Evolutionary conservation across 2,888 invertebrate species (phyloP).

Genomic region (Onthophagus sagittarius): DNA sequence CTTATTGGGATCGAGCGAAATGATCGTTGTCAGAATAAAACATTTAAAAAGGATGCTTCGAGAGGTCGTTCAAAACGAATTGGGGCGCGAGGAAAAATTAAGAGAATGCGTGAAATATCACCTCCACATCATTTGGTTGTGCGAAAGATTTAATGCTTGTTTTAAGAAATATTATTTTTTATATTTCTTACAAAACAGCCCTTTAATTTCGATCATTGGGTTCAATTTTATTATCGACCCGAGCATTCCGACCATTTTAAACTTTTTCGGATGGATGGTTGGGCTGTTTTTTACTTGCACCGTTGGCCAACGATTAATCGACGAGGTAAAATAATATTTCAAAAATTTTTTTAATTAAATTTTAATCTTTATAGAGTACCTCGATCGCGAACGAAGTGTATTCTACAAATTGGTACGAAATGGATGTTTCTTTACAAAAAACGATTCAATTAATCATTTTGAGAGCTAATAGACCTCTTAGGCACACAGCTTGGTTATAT

Average conservation of each 20-base stretch:
- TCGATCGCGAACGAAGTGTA: slow-evolving; percentile 12
- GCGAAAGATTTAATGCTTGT: background rate
- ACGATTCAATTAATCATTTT: slow-evolving; percentile 14
- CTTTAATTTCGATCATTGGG: slow-evolving; percentile 1
- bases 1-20: background rate
- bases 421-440: slow-evolving; percentile 15
- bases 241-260: background rate
- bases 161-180: slow-evolving; percentile 2
- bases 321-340: background rate
- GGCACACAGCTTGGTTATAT: slow-evolving; percentile 2
- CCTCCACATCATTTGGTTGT: background rate
- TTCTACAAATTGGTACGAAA: slow-evolving; percentile 17
- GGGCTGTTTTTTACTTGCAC: background rate
- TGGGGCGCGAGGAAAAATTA: background rate
- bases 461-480: slow-evolving; percentile 3
- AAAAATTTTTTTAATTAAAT: background rate
- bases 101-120: background rate
- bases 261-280: background rate
- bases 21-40: slow-evolving; percentile 3
- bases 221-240: slow-evolving; percentile 3
- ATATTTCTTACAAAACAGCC: slow-evolving; percentile 2
- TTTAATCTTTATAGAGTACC: background rate
- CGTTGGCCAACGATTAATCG: background rate
- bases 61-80: background rate
- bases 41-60: background rate